Percentiles rank a stretch among this genome's conserved stretches.
These are phyloP conservation scores for Rhaphigaster nebulosa DNA, from an alignment of 2,888 invertebrate genomes.

Conservation along the genomic window DNA sequence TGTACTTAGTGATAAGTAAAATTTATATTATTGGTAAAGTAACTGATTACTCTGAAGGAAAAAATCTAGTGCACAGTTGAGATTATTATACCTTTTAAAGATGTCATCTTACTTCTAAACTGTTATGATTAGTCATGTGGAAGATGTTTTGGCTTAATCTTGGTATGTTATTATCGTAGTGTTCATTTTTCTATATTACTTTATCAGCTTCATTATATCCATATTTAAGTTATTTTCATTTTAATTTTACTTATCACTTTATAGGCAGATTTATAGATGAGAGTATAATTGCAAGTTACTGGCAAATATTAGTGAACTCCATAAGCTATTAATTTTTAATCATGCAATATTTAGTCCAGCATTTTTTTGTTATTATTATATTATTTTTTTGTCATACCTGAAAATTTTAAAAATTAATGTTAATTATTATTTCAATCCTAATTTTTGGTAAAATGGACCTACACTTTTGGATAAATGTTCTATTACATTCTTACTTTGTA, in stretches of 20 bases:
- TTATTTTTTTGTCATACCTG: neutral
- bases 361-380: too few species aligned
- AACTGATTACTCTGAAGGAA: neutral
- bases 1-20: neutral
- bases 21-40: neutral
- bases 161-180: neutral
- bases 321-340: neutral
- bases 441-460: neutral
- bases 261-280: neutral
- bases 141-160: constrained; percentile 48
- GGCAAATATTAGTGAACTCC: neutral
- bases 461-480: neutral
- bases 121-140: constrained; percentile 43
- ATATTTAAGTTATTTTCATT: neutral
- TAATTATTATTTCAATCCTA: neutral
- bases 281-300: neutral
- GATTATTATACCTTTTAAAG: neutral
- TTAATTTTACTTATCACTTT: neutral
- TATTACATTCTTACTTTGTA: neutral
- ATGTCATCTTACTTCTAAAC: constrained; percentile 9
- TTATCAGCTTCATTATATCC: neutral
- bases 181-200: neutral
- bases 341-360: neutral
- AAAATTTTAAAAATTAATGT: neutral
- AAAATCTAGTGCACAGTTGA: neutral